Conservation (phyloP, 2,797 vertebrate species). For the Ceryle rudis region DNA sequence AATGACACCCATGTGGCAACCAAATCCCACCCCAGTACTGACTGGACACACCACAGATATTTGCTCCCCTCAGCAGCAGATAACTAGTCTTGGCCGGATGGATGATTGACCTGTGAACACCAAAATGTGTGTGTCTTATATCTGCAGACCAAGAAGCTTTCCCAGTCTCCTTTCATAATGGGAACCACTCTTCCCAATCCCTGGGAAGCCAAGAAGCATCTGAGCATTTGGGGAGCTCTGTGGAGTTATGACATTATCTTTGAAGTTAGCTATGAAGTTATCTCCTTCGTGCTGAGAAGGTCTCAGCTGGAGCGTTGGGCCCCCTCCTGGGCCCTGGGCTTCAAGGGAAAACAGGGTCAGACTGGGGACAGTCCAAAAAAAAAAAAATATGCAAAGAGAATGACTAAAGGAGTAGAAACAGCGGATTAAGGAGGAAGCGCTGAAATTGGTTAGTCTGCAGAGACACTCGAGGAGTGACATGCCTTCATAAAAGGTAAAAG, state of each 20-base stretch:
- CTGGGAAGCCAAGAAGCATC: neutral
- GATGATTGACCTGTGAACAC: neutral
- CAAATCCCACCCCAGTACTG: neutral
- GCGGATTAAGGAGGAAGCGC: neutral
- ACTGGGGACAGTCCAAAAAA: neutral
- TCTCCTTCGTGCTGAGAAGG: neutral
- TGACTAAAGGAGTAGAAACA: neutral
- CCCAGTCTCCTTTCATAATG: neutral
- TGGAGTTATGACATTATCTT: neutral
- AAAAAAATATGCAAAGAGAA: neutral
- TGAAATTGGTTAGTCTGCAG: neutral
- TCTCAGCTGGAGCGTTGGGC: neutral
- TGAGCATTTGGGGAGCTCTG: neutral
- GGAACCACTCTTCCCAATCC: neutral
- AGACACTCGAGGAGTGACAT: neutral
- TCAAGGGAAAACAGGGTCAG: conserved; percentile 11
- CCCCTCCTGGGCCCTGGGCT: neutral
- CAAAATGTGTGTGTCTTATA: neutral
- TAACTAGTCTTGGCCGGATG: neutral
- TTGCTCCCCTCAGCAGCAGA: neutral
- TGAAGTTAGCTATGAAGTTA: conserved; percentile 9
- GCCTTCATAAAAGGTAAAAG: neutral
- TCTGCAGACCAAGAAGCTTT: neutral
- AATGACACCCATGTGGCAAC: neutral
- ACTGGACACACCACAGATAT: neutral